These are phyloP conservation scores for Drosophila equinoxialis DNA, from an alignment of 1,140 invertebrate species.

Conservation along the genomic window DNA sequence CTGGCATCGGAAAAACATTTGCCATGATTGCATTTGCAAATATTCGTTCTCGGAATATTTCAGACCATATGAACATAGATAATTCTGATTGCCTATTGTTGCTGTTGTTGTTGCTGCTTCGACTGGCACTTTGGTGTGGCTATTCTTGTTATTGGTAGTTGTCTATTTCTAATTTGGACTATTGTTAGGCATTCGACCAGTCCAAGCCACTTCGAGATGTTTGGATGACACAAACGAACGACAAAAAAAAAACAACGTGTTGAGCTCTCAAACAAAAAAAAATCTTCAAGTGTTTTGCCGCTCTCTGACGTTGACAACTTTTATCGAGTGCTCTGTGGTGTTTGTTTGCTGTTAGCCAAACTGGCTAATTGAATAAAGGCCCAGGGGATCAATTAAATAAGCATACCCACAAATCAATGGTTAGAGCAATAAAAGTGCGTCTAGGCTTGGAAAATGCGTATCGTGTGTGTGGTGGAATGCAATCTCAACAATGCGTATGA, in stretches of 20 bases:
- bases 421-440: conserved; percentile 43
- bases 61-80: conserved; percentile 5
- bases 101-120: conserved; percentile 22
- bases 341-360: conserved; percentile 49
- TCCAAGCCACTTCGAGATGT: conserved; percentile 48
- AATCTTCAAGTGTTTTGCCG: conserved; percentile 48
- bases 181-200: conserved; percentile 60
- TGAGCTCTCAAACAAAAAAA: conserved; percentile 35
- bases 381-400: conserved; percentile 74
- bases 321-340: conserved; percentile 27
- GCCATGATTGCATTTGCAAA: conserved; percentile 71
- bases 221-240: conserved; percentile 14
- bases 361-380: conserved; percentile 70
- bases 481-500: conserved; percentile 32
- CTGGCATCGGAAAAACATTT: conserved; percentile 11
- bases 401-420: background rate
- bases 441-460: conserved; percentile 33
- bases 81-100: conserved; percentile 24
- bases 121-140: conserved; percentile 6
- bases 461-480: conserved; percentile 39
- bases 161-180: conserved; percentile 68
- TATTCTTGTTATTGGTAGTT: conserved; percentile 31
- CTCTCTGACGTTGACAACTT: conserved; percentile 25
- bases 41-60: conserved; percentile 48
- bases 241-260: conserved; percentile 30